Base-by-base conservation (phyloP, 2,113 vertebrate genomes). In the Embiotoca jacksoni region DNA sequence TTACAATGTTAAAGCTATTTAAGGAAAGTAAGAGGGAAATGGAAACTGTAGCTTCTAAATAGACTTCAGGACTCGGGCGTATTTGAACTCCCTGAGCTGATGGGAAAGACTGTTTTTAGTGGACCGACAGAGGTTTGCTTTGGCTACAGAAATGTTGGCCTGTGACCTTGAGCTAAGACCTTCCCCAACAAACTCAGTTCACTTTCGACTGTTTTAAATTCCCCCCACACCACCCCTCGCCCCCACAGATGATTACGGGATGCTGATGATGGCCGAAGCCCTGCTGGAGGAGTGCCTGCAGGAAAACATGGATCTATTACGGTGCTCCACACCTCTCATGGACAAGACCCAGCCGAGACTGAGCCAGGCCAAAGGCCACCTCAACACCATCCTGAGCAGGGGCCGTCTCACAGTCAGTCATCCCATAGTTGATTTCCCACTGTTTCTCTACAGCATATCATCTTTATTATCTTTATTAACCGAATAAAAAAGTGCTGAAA, bases 211-310 rank as follows among this genome's bases (percentile, higher is more conserved):
- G 70, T 72, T 68, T 79, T 1, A 0, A 59, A 23, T 23, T 23
- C 23, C 23, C 23, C 23, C 23, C 23, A 23, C 23, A 23, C 23
- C 23, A 23, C 23, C 23, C 32, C 16, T 55, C 10, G 0, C 5
- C 90, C 49, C 65, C 80, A 1, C 7, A 99, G 98, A 98, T 91
- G 98, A 98, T 88, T 96, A 96, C 0, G 94, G 95, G 80, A 94
- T 86, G 9, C 92, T 99, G 90, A 85, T 99, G 79, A 92, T 96
- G 83, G 97, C 97, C 0, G 98, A 99, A 80, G 93, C 93, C 30
- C 87, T 96, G 77, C 89, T 99, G 89, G 98, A 99, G 86, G 95
- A 97, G 63, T 96, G 96, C 85, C 88, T 99, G 66, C 94, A 95
- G 81, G 97, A 98, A 46, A 99, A 98, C 74, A 91, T 95, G 33